These are phyloP conservation scores for Bothrops jararaca DNA, from an alignment of 2,113 vertebrate genomes.

Conservation along the genomic window DNA sequence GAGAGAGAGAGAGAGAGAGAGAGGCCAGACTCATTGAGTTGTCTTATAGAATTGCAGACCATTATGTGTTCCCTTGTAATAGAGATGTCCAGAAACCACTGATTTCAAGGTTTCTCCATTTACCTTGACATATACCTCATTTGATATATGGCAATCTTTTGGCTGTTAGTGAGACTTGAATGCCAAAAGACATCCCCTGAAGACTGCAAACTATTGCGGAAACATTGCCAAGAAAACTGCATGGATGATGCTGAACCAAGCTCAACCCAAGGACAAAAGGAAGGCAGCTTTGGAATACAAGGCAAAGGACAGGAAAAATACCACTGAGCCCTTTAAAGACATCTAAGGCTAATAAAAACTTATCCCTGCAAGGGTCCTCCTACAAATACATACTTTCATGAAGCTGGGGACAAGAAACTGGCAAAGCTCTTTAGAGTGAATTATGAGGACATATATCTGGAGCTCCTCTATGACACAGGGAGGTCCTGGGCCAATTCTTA, in stretches of 20 bases:
- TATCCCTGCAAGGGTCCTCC: no score
- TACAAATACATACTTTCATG: background rate
- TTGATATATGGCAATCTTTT: background rate
- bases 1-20: no score
- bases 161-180: background rate
- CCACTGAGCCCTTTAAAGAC: background rate
- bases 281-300: background rate
- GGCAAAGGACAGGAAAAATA: background rate
- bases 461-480: background rate
- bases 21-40: background rate
- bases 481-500: background rate
- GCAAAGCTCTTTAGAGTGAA: background rate
- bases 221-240: background rate
- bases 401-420: background rate
- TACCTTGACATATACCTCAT: background rate
- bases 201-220: background rate
- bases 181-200: background rate
- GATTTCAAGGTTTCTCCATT: background rate
- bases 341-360: background rate
- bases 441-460: background rate
- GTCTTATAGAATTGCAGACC: background rate
- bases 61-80: background rate
- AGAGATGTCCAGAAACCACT: background rate
- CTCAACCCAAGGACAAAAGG: background rate
- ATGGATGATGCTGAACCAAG: background rate